Base-by-base conservation (phyloP, 2,888 invertebrate species). In the Aporophyla lueneburgensis region DNA sequence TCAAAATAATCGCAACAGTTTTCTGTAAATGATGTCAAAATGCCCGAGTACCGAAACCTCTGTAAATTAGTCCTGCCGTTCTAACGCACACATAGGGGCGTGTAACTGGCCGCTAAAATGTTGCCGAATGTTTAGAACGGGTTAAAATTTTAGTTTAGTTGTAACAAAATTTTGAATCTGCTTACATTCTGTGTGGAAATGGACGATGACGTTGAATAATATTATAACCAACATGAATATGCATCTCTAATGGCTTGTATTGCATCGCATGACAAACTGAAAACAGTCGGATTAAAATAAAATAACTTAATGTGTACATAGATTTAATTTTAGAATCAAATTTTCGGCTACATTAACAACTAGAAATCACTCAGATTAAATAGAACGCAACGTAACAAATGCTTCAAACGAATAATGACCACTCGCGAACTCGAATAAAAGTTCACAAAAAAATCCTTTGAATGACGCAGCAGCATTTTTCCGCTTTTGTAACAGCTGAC, bases 391-490 rank as follows among this genome's bases (percentile, higher is more conserved):
- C 24, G 9, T 54, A n/a, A 19, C 53, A 58, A 53, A 62, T 40
- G 61, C 59, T 40, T 62, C 51, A 70, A 76, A 78, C 24, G 7
- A 74, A 61, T 49, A 56, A 61, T n/a, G 33, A 59, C 51, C 27
- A 74, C 71, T 71, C 46, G 54, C 43, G 46, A 74, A 71, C 71
- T 71, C 71, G 9, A 74, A 77, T 66, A 59, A 80, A 83, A 80
- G 61, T 76, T 83, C 24, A 67, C 65, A 74, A 74, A 71, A 79
- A 69, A 66, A 43, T 24, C 49, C 56, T 67, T 76, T 83, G 58
- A 70, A 74, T 74, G 49, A 33, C 59, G 75, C 78, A 83, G 91
- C 89, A 79, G 78, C 93, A 93, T 93, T 93, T 94, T 94, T 92
- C 85, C 86, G 85, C 88, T 78, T 84, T 85, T 84, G 85, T 78